Evolutionary conservation across 2,797 vertebrate genomes (phyloP).

Genomic region (Molossus alvarezi): DNA sequence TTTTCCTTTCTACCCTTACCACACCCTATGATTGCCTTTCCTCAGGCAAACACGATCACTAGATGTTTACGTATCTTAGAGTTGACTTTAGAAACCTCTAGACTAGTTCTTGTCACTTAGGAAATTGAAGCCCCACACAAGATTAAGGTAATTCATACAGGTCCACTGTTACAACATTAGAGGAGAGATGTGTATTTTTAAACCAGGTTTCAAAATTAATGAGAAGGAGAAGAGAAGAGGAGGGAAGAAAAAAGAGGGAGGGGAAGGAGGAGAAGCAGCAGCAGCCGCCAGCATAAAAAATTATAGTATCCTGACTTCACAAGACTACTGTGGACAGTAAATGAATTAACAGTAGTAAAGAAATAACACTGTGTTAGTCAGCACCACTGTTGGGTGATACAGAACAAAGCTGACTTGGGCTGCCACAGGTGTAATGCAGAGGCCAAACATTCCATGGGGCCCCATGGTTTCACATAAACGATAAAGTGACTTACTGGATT

Average conservation of each 20-base stretch:
- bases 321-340: neutral
- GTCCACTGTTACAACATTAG: neutral
- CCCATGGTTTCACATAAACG: neutral
- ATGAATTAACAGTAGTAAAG: neutral
- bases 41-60: neutral
- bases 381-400: neutral
- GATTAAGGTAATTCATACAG: neutral
- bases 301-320: neutral
- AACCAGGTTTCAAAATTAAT: constrained; percentile 44
- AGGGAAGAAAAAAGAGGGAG: neutral
- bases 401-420: neutral
- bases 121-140: neutral
- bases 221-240: no score
- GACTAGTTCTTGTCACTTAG: constrained; percentile 25
- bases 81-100: constrained; percentile 38
- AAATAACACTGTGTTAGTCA: neutral
- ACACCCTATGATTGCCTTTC: neutral
- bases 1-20: neutral
- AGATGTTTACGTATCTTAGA: neutral
- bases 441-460: neutral
- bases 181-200: constrained; percentile 41
- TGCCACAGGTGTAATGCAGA: neutral
- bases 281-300: neutral
- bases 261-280: neutral
- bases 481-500: neutral